Evolutionary conservation across 2,888 invertebrate genomes (phyloP).

Genomic region (Archips xylosteana): DNA sequence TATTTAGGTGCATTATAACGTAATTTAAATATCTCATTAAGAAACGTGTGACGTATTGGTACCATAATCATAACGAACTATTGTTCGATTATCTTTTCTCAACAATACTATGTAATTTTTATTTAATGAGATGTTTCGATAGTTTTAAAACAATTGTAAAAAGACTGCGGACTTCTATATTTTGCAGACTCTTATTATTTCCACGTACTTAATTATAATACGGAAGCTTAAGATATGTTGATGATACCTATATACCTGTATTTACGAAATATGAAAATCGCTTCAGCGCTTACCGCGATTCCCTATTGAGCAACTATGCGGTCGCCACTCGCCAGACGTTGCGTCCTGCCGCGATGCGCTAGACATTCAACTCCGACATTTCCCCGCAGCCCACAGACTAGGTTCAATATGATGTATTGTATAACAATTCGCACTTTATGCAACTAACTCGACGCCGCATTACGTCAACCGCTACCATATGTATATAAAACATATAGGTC

Average conservation of each 20-base stretch:
- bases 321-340: constrained; percentile 52
- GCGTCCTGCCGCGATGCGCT: constrained; percentile 23
- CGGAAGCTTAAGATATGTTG: not conserved
- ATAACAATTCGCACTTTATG: constrained; percentile 56
- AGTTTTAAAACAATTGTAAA: constrained; percentile 12
- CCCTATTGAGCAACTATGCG: constrained; percentile 57
- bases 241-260: not conserved
- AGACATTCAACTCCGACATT: constrained; percentile 42
- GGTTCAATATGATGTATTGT: constrained; percentile 54
- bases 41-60: constrained; percentile 40
- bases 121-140: constrained; percentile 50
- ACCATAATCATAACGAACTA: constrained; percentile 44
- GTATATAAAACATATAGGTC: constrained; percentile 35
- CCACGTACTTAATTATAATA: not conserved
- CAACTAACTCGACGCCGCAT: constrained; percentile 51
- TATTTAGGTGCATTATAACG: constrained; percentile 12
- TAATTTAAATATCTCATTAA: constrained; percentile 16
- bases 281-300: constrained; percentile 27
- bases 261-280: constrained; percentile 19
- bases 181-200: not conserved
- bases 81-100: constrained; percentile 50
- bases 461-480: constrained; percentile 51
- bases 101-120: constrained; percentile 48
- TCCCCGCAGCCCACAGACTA: constrained; percentile 39
- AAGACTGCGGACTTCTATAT: not conserved